Evolutionary conservation across 2,113 vertebrate species (phyloP).

Genomic region (Mobula birostris): DNA sequence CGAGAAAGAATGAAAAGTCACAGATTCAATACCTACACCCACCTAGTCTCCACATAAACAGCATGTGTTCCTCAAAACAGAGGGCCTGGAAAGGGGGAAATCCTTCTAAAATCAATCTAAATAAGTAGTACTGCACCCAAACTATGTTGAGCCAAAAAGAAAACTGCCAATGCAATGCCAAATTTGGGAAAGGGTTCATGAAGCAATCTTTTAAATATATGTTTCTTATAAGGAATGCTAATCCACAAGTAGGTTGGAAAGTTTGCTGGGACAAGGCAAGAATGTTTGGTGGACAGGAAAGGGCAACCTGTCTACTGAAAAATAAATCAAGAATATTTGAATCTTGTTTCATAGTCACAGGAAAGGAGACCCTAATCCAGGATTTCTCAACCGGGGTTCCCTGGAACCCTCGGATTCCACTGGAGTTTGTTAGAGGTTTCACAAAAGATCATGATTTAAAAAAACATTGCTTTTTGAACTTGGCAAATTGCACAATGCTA

Average conservation of each 20-base stretch:
- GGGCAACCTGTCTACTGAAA: neutral
- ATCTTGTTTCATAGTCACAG: neutral
- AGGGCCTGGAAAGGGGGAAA: neutral
- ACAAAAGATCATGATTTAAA: too few species aligned
- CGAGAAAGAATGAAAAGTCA: neutral
- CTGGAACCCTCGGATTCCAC: too few species aligned
- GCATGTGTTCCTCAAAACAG: neutral
- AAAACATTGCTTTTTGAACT: too few species aligned
- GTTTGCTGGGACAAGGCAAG: too few species aligned
- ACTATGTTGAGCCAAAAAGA: too few species aligned
- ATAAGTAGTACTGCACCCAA: neutral
- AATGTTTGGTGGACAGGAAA: neutral
- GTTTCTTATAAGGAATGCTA: neutral
- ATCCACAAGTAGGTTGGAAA: neutral
- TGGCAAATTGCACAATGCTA: too few species aligned
- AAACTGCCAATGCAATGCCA: neutral
- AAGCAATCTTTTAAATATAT: neutral
- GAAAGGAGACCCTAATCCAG: neutral
- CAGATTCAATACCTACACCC: neutral
- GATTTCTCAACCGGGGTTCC: too few species aligned
- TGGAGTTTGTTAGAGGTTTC: too few species aligned
- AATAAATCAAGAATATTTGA: neutral
- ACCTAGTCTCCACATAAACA: neutral
- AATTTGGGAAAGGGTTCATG: neutral
- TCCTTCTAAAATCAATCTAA: neutral